Conservation (phyloP, 2,113 vertebrate genomes). For the Hippotragus niger region DNA sequence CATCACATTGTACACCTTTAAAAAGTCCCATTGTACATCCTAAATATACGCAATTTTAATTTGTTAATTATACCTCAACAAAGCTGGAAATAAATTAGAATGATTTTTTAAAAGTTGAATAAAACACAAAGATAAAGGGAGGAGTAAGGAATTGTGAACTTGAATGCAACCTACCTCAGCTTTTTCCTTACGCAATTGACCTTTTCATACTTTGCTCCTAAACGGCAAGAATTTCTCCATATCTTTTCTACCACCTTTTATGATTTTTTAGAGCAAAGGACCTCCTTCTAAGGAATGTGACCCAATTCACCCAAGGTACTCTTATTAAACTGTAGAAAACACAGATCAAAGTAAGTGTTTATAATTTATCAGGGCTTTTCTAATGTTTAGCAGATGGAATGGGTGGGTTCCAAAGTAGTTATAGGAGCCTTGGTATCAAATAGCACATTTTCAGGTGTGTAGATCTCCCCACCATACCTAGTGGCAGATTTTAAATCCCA, state of each 20-base stretch:
- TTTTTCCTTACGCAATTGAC: not conserved
- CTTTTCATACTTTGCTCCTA: not conserved
- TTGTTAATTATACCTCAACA: not conserved
- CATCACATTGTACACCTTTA: not conserved
- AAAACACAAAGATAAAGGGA: not conserved
- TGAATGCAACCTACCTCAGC: not conserved
- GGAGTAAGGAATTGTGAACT: not conserved
- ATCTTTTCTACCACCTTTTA: not conserved
- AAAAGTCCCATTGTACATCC: not conserved
- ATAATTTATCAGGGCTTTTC: not conserved
- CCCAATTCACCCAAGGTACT: not conserved
- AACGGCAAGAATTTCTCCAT: not conserved
- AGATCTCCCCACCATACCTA: not conserved
- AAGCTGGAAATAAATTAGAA: not conserved
- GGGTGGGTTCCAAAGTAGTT: not conserved
- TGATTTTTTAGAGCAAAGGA: not conserved
- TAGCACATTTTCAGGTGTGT: not conserved
- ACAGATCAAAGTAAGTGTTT: conserved; percentile 12
- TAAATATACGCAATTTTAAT: not conserved
- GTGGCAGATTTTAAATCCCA: not conserved
- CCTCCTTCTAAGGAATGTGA: not conserved
- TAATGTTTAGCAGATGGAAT: not conserved
- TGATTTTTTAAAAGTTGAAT: not conserved
- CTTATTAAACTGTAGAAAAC: not conserved
- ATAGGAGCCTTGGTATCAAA: not conserved